Evolutionary conservation across 1,140 invertebrate species (phyloP).

Genomic region (Sminthurides bifidus): DNA sequence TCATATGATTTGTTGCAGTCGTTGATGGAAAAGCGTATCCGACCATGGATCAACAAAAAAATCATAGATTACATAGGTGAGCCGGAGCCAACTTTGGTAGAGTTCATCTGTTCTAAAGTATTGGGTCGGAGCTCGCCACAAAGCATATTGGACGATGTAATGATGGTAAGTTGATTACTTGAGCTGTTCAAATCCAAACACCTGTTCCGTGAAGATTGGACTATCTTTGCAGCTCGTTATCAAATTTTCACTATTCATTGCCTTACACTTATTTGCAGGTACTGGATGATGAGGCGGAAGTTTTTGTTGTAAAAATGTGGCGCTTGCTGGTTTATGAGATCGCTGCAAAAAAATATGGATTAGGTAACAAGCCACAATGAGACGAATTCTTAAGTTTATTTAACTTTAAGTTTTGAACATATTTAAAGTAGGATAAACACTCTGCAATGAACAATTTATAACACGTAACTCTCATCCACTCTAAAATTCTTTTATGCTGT

Average conservation of each 20-base stretch:
- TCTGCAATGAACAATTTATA: no score
- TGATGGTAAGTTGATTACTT: constrained; percentile 63
- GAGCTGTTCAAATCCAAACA: background rate
- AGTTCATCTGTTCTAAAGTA: constrained; percentile 98
- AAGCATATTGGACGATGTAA: constrained; percentile 91
- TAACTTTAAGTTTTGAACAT: no score
- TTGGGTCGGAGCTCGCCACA: constrained; percentile 81
- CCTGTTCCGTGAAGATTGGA: background rate
- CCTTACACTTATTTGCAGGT: constrained; percentile 53
- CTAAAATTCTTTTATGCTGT: no score
- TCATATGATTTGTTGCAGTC: constrained; percentile 38
- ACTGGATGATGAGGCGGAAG: constrained; percentile 96
- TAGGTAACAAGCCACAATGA: constrained; percentile 34
- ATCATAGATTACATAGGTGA: constrained; percentile 99
- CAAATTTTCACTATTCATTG: constrained; percentile 6
- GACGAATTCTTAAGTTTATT: no score
- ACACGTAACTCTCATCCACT: no score
- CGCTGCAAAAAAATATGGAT: constrained; percentile 87
- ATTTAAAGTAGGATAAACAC: no score
- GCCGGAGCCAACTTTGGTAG: constrained; percentile 92
- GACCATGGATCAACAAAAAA: constrained; percentile 99
- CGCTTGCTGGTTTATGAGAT: constrained; percentile 96
- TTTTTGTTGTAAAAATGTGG: constrained; percentile 99
- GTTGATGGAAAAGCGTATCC: constrained; percentile 91
- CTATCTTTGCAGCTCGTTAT: background rate